Base-by-base conservation (phyloP, 2,888 invertebrate species). In the Leptogaster cylindrica region DNA sequence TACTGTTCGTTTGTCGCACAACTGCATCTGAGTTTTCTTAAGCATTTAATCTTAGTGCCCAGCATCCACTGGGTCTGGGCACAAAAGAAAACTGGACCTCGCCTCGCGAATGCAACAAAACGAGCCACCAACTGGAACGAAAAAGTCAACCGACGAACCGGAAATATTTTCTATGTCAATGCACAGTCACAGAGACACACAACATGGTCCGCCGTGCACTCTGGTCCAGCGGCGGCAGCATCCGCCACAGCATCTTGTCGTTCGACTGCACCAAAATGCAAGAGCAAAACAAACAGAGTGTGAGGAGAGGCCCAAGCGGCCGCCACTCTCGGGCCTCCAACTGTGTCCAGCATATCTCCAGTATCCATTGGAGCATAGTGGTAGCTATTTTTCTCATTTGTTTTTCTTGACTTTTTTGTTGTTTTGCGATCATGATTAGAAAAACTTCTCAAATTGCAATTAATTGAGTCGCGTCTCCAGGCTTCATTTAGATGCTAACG, bases 161-260 rank as follows among this genome's bases (percentile, higher is more conserved):
- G 68, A 68, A 68, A 68, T 58, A 65, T 65, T 68, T 68, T 68
- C 68, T 65, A 64, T 64, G 64, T 48, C 64, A 48, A 20, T 64
- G 64, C 64, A 48, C 64, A 48, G 23, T 10, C 36, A 55, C 55
- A 55, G 55, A 36, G n/a, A n/a, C n/a, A n/a, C 55, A 36, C 55
- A 55, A 55, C 36, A 55, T 39, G 28, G 27, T 50, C 50, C 25
- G 10, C 31, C 7, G n/a, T n/a, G n/a, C n/a, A n/a, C n/a, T n/a
- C n/a, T n/a, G n/a, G n/a, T n/a, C n/a, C n/a, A n/a, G n/a, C n/a
- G n/a, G n/a, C n/a, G n/a, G n/a, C n/a, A n/a, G n/a, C n/a, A n/a
- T n/a, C n/a, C n/a, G n/a, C n/a, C n/a, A n/a, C n/a, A n/a, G n/a
- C n/a, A n/a, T n/a, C n/a, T n/a, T n/a, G n/a, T n/a, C n/a, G n/a